These are phyloP conservation scores for Oryctolagus cuniculus DNA, from an alignment of 2,113 vertebrate species.

Conservation along the genomic window DNA sequence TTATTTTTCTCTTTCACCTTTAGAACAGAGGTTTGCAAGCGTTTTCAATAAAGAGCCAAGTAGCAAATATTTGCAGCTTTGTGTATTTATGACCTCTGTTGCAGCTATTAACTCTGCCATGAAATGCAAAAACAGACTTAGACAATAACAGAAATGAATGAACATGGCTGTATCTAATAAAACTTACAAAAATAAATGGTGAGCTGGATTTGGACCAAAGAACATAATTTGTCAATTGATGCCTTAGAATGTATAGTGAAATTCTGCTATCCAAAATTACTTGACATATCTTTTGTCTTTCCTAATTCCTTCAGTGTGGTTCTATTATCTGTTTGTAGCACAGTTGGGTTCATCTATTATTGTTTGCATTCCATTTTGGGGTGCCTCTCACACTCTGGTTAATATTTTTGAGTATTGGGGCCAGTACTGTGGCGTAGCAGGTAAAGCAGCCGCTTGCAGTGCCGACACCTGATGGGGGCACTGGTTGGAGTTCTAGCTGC, in stretches of 20 bases:
- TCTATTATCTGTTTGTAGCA: neutral
- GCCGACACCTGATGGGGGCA: too few species aligned
- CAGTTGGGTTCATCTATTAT: neutral
- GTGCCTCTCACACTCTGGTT: neutral
- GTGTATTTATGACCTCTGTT: neutral
- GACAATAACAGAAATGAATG: neutral
- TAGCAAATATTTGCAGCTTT: neutral
- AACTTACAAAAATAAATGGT: neutral
- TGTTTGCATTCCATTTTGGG: neutral
- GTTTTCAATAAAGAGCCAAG: neutral
- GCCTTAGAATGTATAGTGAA: neutral
- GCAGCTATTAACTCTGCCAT: neutral
- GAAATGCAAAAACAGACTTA: neutral
- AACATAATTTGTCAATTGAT: neutral
- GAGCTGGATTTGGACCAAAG: neutral
- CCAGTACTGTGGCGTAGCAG: neutral
- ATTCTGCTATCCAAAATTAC: neutral
- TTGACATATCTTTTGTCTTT: neutral
- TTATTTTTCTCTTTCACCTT: constrained; percentile 20
- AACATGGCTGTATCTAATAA: neutral
- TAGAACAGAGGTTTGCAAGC: neutral
- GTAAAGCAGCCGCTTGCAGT: too few species aligned
- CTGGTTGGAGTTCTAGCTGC: too few species aligned
- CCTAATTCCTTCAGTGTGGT: neutral
- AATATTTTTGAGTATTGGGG: neutral